Evolutionary conservation across 2,797 vertebrate genomes (phyloP), one percentile per base, ranked within the genome.

Genomic region (Saxicola maurus): DNA sequence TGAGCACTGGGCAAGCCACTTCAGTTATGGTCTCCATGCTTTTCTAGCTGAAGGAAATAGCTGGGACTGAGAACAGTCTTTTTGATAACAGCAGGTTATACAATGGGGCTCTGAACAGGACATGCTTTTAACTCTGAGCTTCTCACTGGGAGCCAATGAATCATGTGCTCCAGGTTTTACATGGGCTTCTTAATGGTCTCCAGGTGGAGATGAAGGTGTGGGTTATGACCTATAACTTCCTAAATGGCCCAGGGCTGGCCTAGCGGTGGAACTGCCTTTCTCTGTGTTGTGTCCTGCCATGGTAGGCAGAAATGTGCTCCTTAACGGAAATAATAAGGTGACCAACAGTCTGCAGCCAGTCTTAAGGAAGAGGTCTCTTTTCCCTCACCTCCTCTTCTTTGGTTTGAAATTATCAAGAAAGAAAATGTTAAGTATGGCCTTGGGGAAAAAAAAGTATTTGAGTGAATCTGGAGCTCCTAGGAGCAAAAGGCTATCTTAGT

Each of bases 121-220:
- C 49, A 6, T 13, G 17, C 60, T 76, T 84, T 91, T 82, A 67
- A 52, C 64, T 82, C 42, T 27, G 74, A 33, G 11, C 52, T 62
- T 38, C 80, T 86, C 45, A 20, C 24, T 56, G 74, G 71, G 17
- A 84, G 42, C 43, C 48, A 35, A 46, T 62, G 87, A 91, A 38
- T 52, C 3, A 0, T 38, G 59, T 46, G 40, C 60, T 88, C 25
- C 43, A 68, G 68, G 86, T 72, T 90, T 82, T 74, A 45, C 25
- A 1, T 7, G 40, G 53, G 18, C 53, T 88, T 65, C 57, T 53
- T 93, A 87, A 91, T 91, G 28, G 75, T 82, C 75, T 93, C 75
- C 61, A 72, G 75, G 75, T 95, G 86, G 84, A 77, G 57, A 82
- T 82, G 86, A 85, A 89, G 72, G 57, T 80, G 81, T 85, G 69